A percentile compares a stretch with the other conserved stretches of the same genome.
phyloP scores from a whole-genome alignment of 2,888 invertebrate genomes.

The Incurvaria masculella region DNA sequence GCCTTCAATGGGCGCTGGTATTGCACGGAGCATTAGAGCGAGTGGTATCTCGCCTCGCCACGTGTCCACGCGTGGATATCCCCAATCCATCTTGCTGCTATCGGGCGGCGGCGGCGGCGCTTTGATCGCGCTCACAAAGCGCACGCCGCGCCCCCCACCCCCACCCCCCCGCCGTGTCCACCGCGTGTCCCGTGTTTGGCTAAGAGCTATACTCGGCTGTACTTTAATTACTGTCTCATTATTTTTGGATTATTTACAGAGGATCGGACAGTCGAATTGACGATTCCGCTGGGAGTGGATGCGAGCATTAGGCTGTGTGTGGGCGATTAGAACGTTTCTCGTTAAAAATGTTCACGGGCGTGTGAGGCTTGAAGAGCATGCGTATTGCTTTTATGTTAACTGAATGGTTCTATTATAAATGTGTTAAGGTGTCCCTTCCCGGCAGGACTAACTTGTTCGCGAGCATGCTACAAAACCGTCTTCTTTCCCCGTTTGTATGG shows the following conservation, averaged over 20 bases:
- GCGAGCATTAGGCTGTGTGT: neutral
- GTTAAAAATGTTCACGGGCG: neutral
- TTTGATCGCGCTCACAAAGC: neutral
- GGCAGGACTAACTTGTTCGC: no score
- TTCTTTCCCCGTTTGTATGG: no score
- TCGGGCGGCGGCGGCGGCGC: neutral
- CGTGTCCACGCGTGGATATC: neutral
- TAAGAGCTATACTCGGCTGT: conserved; percentile 45
- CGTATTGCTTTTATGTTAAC: no score
- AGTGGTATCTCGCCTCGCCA: no score
- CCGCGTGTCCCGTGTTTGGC: conserved; percentile 28
- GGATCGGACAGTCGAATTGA: conserved; percentile 5
- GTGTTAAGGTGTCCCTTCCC: no score
- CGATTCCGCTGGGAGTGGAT: neutral
- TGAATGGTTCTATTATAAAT: no score
- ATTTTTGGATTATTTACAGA: conserved; percentile 54
- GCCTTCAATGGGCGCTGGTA: no score
- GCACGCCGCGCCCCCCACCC: conserved; percentile 13
- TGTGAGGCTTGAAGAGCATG: no score
- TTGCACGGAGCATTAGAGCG: no score
- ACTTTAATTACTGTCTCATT: conserved; percentile 53
- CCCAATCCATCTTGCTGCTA: neutral
- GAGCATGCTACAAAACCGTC: no score
- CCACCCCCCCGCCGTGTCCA: conserved; percentile 13
- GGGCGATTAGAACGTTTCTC: neutral